phyloP scores from a whole-genome alignment of 1,140 invertebrate genomes.

The Diachasmimorpha longicaudata region DNA sequence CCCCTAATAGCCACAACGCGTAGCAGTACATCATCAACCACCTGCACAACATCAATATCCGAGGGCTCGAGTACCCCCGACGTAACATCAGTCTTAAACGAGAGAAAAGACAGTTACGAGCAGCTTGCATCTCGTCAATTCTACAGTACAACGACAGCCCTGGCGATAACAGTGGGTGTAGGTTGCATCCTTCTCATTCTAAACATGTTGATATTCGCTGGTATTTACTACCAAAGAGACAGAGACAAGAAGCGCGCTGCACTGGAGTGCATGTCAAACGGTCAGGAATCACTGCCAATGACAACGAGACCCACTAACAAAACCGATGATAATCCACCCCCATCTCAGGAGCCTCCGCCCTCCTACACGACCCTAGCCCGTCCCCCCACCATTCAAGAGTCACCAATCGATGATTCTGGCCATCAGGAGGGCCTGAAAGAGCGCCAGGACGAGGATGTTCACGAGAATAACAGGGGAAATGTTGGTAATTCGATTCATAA shows the following conservation, averaged over 20 bases:
- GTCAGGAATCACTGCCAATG: conserved; percentile 56
- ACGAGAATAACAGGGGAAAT: conserved; percentile 38
- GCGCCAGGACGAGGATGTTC: conserved; percentile 19
- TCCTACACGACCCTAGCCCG: conserved; percentile 59
- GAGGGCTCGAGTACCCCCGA: conserved; percentile 51
- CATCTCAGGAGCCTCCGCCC: conserved; percentile 56
- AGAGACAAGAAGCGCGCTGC: conserved; percentile 59
- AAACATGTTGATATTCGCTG: conserved; percentile 87
- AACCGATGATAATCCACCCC: conserved; percentile 39
- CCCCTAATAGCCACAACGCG: conserved; percentile 57
- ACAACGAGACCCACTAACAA: conserved; percentile 43
- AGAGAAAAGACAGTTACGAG: conserved; percentile 61
- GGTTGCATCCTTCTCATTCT: conserved; percentile 85
- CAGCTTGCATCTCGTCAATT: conserved; percentile 65
- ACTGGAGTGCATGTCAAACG: conserved; percentile 46
- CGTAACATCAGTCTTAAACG: conserved; percentile 48
- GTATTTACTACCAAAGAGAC: conserved; percentile 84
- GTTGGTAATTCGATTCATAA: conserved; percentile 36
- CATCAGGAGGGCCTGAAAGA: neutral
- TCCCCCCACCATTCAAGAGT: conserved; percentile 38
- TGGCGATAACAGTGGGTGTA: conserved; percentile 88
- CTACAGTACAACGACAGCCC: conserved; percentile 77
- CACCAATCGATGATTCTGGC: neutral
- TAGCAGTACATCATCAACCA: conserved; percentile 49
- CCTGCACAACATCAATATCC: conserved; percentile 53